Evolutionary conservation across 2,888 invertebrate species (phyloP).

Genomic region (Lordiphosa fenestrarum): DNA sequence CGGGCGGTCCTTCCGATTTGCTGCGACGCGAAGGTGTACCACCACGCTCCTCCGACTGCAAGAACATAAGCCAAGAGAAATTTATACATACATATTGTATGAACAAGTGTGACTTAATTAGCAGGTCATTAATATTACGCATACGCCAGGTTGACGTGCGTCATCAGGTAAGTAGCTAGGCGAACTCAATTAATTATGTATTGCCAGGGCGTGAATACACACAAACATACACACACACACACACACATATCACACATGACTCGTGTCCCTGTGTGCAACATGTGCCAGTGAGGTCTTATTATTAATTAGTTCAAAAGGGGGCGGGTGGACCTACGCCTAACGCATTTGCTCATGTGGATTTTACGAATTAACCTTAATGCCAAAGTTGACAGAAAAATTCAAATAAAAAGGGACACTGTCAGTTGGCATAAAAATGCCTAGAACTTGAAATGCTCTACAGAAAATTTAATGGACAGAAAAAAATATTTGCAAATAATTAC

Average conservation of each 20-base stretch:
- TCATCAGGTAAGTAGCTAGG: conserved; percentile 41
- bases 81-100: conserved; percentile 2
- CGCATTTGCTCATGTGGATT: conserved; percentile 12
- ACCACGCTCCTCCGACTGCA: conserved; percentile 87
- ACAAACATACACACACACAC: conserved; percentile 13
- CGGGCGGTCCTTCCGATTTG: conserved; percentile 88
- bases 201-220: conserved; percentile 38
- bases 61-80: conserved; percentile 49
- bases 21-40: conserved; percentile 87
- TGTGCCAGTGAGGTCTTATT: conserved; percentile 48
- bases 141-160: conserved; percentile 57
- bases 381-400: conserved; percentile 36
- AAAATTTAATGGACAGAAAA: too few species aligned
- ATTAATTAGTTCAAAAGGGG: conserved; percentile 57
- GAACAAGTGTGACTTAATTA: conserved; percentile 50
- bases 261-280: conserved; percentile 52
- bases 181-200: conserved; percentile 64
- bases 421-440: neutral
- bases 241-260: neutral
- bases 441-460: conserved; percentile 4
- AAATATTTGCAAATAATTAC: too few species aligned
- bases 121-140: conserved; percentile 67
- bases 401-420: too few species aligned
- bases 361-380: conserved; percentile 63
- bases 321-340: conserved; percentile 10